These are phyloP conservation scores for Contarinia nasturtii DNA, from an alignment of 1,140 invertebrate species.

Conservation along the genomic window DNA sequence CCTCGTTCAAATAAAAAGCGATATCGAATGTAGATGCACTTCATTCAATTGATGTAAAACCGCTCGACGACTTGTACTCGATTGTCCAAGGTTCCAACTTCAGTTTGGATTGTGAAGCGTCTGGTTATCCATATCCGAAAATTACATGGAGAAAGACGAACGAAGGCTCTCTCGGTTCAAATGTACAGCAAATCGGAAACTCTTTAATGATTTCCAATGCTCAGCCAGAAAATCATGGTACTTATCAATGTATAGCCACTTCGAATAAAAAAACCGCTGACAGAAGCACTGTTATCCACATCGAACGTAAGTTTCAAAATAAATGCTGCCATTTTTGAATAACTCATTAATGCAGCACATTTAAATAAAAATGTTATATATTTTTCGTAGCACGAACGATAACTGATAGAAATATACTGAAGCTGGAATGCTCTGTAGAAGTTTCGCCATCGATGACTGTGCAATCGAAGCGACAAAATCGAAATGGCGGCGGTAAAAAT, in stretches of 20 bases:
- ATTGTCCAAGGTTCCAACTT: conserved; percentile 62
- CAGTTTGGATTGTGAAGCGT: conserved; percentile 51
- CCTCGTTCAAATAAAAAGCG: too few relatives aligned
- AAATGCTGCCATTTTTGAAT: background rate
- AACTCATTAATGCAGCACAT: background rate
- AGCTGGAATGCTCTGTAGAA: conserved; percentile 41
- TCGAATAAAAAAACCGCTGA: conserved; percentile 33
- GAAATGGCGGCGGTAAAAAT: background rate
- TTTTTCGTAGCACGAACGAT: conserved; percentile 46
- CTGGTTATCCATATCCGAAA: conserved; percentile 42
- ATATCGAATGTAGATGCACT: too few relatives aligned
- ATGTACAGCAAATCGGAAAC: conserved; percentile 43
- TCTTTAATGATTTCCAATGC: conserved; percentile 48
- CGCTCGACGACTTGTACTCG: conserved; percentile 42
- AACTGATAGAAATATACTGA: conserved; percentile 53
- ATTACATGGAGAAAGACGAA: conserved; percentile 57
- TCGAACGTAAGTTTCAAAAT: conserved; percentile 52
- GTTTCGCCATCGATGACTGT: conserved; percentile 61
- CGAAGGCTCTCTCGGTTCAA: conserved; percentile 34
- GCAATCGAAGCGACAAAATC: conserved; percentile 29
- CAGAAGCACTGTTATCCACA: conserved; percentile 56
- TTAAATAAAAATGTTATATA: background rate
- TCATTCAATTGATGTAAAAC: too few relatives aligned
- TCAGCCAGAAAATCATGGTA: conserved; percentile 53
- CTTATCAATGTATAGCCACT: conserved; percentile 58